Evolutionary conservation across 2,113 vertebrate genomes (phyloP).

Genomic region (Brevimyrus niger): DNA sequence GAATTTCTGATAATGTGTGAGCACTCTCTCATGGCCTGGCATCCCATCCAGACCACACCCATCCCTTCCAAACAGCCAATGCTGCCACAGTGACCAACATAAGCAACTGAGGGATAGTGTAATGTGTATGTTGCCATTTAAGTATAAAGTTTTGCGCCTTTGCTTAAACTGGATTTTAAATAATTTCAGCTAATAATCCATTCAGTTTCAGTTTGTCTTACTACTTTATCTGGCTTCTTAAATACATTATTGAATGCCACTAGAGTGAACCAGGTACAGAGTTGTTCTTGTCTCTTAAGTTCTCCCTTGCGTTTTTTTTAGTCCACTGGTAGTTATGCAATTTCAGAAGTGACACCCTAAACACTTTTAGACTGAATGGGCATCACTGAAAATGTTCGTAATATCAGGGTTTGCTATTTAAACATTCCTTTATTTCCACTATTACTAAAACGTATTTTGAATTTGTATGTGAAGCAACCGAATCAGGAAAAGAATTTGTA

Average conservation of each 20-base stretch:
- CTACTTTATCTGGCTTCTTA: neutral
- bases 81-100: neutral
- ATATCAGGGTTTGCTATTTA: neutral
- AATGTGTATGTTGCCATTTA: neutral
- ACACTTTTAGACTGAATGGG: neutral
- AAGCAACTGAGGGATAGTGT: neutral
- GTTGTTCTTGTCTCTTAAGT: neutral
- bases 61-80: neutral
- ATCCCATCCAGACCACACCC: neutral
- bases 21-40: neutral
- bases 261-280: neutral
- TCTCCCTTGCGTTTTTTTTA: neutral
- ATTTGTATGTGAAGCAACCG: neutral
- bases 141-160: neutral
- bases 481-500: neutral
- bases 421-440: neutral
- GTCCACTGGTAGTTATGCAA: neutral
- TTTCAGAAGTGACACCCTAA: neutral
- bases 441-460: neutral
- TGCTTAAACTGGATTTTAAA: neutral
- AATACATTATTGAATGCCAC: neutral
- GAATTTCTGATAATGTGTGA: neutral
- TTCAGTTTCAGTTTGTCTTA: neutral
- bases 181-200: neutral
- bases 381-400: neutral